These are phyloP conservation scores for Cercopithecus mona DNA, from an alignment of 2,113 vertebrate species.

Conservation along the genomic window DNA sequence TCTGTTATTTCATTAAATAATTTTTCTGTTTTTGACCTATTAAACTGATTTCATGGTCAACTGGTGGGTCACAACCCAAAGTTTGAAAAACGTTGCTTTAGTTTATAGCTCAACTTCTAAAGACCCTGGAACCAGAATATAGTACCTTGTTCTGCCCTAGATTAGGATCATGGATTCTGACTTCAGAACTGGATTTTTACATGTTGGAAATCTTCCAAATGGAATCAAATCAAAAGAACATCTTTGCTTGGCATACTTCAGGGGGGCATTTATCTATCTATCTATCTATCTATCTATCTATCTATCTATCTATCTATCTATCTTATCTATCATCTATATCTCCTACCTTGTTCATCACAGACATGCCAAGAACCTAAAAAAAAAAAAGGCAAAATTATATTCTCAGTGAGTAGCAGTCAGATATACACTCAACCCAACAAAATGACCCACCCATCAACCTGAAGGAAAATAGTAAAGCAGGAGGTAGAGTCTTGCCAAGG, in stretches of 20 bases:
- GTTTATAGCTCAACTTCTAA: not conserved
- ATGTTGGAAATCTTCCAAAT: not conserved
- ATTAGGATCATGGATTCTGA: not conserved
- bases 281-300: not conserved
- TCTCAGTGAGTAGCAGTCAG: not conserved
- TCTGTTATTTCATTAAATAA: not conserved
- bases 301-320: not conserved
- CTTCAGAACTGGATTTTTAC: not conserved
- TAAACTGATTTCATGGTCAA: not conserved
- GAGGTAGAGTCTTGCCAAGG: too few relatives aligned
- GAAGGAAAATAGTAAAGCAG: not conserved
- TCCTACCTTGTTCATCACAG: conserved; percentile 77
- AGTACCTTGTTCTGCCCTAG: not conserved
- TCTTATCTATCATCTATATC: not conserved
- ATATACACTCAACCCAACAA: not conserved
- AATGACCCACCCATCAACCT: not conserved
- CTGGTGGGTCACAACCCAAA: not conserved
- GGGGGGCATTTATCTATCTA: not conserved
- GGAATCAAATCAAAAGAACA: not conserved
- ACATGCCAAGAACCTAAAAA: conserved; percentile 76
- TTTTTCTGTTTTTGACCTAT: not conserved
- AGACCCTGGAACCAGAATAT: not conserved
- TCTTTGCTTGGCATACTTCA: not conserved
- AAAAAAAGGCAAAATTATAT: conserved; percentile 58
- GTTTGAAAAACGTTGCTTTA: not conserved